phyloP scores from a whole-genome alignment of 2,888 invertebrate species.

The Portevinia maculata region DNA sequence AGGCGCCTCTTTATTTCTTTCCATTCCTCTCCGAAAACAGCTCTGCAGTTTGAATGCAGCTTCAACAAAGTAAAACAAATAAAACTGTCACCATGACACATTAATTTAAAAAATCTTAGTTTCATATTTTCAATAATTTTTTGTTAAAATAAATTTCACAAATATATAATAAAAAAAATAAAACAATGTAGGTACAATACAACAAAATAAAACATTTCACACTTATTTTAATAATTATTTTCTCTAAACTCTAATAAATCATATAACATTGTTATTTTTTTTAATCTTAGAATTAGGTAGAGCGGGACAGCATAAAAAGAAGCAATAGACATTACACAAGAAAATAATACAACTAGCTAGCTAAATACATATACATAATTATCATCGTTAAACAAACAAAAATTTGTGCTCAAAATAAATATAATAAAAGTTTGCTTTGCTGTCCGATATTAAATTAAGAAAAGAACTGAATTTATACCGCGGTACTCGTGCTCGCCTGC shows the following conservation, averaged over 20 bases:
- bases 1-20: too few species aligned
- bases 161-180: constrained; percentile 60
- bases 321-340: constrained; percentile 7
- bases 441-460: constrained; percentile 3
- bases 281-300: constrained; percentile 16
- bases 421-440: constrained; percentile 19
- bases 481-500: constrained; percentile 59
- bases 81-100: background rate
- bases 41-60: too few species aligned
- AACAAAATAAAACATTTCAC: constrained; percentile 62
- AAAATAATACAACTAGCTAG: constrained; percentile 36
- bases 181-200: constrained; percentile 51
- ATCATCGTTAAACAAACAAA: constrained; percentile 18
- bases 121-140: constrained; percentile 55
- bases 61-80: background rate
- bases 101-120: constrained; percentile 52
- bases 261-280: constrained; percentile 52
- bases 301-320: constrained; percentile 9
- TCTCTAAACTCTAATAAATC: constrained; percentile 49
- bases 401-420: constrained; percentile 63
- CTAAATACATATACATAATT: constrained; percentile 17
- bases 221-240: constrained; percentile 46
- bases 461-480: constrained; percentile 38
- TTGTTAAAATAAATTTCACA: constrained; percentile 58
- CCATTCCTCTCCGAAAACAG: too few species aligned